Evolutionary conservation across 2,113 vertebrate genomes (phyloP), one percentile per base, ranked within the genome.

Genomic region (Benitochromis conjunctus): DNA sequence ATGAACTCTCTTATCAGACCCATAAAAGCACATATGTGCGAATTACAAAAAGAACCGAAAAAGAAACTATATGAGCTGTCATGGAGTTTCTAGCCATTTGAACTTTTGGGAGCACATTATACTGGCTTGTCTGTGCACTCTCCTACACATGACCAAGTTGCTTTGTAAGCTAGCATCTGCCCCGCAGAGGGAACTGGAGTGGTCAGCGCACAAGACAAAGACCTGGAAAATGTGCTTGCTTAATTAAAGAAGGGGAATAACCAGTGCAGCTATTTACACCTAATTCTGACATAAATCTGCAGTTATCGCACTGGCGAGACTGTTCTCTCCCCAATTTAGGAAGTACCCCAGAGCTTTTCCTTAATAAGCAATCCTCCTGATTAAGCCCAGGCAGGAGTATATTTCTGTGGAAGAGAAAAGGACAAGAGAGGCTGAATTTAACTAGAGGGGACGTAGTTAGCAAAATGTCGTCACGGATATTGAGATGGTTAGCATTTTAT

Each of bases 241-340:
- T 96, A 95, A 96, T 96, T 96, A 96, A 95, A 94, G 95, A 81
- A 91, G 79, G 85, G 84, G 87, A 92, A 94, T 87, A 94, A 93
- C 90, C 90, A 88, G 84, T 82, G 88, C 87, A 91, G 89, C 93
- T 94, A 93, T 94, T 95, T 93, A 91, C 90, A 91, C 82, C 82
- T 90, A 88, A 94, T 92, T 95, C 92, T 94, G 95, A 94, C 94
- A 95, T 96, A 94, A 95, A 95, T 96, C 95, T 95, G 88, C 85
- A 87, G 94, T 96, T 95, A 95, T 93, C 83, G 94, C 93, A 90
- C 94, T 86, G 86, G 90, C 13, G 93, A 95, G 94, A 94, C 94
- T 38, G 84, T 94, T 90, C 88, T 87, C 90, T 66, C 86, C 77
- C 90, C 89, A 95, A 94, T 92, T 95, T 94, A 94, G 83, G 82